Evolutionary conservation across 2,888 invertebrate species (phyloP).

Genomic region (Noctua comes): DNA sequence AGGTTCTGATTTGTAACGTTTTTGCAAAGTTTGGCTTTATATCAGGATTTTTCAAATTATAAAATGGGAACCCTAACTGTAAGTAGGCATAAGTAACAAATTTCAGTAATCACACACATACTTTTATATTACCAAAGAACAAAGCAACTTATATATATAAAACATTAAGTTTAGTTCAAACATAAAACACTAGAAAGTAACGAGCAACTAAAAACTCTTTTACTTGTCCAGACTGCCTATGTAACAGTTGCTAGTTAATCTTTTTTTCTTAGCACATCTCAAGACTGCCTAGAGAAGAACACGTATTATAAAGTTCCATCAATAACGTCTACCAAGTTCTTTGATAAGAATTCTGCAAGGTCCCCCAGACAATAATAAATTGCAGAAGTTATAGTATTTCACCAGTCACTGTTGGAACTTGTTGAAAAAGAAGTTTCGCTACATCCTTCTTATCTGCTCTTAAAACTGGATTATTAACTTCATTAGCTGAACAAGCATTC

Average conservation of each 20-base stretch:
- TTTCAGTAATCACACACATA: neutral
- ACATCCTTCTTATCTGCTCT: constrained; percentile 63
- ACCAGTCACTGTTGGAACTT: constrained; percentile 54
- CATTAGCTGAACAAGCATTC: constrained; percentile 68
- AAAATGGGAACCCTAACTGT: neutral
- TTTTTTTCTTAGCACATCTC: constrained; percentile 30
- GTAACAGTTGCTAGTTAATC: constrained; percentile 14
- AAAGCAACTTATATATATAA: neutral
- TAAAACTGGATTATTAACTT: constrained; percentile 70
- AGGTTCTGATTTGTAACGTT: too few species aligned
- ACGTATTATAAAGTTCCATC: constrained; percentile 65
- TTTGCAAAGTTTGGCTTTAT: neutral
- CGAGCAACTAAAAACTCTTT: constrained; percentile 18
- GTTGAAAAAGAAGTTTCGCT: constrained; percentile 60
- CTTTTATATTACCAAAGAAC: neutral
- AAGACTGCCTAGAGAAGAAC: constrained; percentile 32
- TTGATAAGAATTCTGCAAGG: constrained; percentile 61
- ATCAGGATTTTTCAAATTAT: neutral
- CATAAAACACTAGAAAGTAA: constrained; percentile 4
- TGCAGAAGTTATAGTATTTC: constrained; percentile 63
- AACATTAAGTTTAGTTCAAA: neutral
- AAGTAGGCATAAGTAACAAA: neutral
- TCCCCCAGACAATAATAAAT: constrained; percentile 65
- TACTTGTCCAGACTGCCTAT: constrained; percentile 23
- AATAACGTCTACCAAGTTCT: constrained; percentile 64